Evolutionary conservation across 2,113 vertebrate genomes (phyloP), one percentile per base, ranked within the genome.

Genomic region (Tamias sibiricus): DNA sequence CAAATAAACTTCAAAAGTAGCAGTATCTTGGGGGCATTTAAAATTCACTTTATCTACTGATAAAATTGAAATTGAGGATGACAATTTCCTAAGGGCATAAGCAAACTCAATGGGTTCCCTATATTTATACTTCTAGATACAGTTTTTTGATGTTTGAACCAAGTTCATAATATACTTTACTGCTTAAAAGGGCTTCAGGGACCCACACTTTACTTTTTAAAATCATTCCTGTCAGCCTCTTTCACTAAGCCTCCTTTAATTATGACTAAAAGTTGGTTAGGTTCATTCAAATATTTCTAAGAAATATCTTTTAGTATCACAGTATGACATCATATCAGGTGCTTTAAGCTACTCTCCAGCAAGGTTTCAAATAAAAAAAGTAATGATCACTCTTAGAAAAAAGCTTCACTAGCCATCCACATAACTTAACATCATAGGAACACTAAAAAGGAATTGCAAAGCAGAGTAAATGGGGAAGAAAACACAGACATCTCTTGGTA

Each of bases 281-380:
- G 28, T 95, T 93, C 69, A 75, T 66, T 96, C 42, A 83, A 42
- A 93, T 91, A 71, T 59, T 74, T 91, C 54, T 71, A 79, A 87
- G 30, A 80, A 68, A 81, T 32, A 84, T 74, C 59, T 75, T 59
- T 92, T 82, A 91, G 44, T 95, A 91, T 24, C 30, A 82, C 24
- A 84, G 22, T 40, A 96, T 82, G 30, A 77, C 6, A 79, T 72
- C 59, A 81, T 20, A 86, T n/a, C 28, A 77, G 17, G 35, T 93
- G 16, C 93, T 26, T 80, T 32, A 64, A 82, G 37, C 40, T 82
- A 10, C 35, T 83, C 54, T 93, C 59, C 59, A 40, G 77, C 24
- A 66, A 8, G 72, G 22, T 89, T 97, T 89, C 66, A 91, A 97
- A 93, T 71, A 57, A 77, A 93, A 92, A 85, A 75, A 89, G 72